phyloP scores from a whole-genome alignment of 2,113 vertebrate genomes.

The Nettapus auritus region DNA sequence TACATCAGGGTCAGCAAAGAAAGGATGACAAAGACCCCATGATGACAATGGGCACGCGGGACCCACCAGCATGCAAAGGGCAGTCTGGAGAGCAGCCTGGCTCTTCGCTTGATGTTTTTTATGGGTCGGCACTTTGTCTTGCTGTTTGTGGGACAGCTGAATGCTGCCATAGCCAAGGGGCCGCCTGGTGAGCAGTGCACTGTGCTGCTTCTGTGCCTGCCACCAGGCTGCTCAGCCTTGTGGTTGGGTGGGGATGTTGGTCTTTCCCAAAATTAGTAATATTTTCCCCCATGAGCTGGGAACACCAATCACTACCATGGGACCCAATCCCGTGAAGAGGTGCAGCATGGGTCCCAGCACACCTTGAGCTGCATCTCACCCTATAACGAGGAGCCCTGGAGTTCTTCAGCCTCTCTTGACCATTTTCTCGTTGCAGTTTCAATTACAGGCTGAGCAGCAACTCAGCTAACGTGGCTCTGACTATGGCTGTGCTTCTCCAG shows the following conservation, averaged over 20 bases:
- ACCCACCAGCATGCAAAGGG: fast-evolving
- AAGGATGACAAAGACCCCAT: not conserved
- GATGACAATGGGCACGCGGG: not conserved
- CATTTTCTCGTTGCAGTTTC: not conserved
- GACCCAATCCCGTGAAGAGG: not conserved
- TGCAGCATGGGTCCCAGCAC: not conserved
- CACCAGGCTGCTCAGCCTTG: fast-evolving
- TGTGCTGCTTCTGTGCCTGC: not conserved
- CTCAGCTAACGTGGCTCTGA: not conserved
- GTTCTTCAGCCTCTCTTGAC: not conserved
- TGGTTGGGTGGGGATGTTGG: not conserved
- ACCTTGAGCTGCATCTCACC: not conserved
- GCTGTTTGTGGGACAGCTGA: not conserved
- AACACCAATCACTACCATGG: fast-evolving
- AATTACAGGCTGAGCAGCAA: not conserved
- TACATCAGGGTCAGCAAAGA: not conserved
- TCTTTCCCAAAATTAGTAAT: no score
- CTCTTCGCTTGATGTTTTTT: not conserved
- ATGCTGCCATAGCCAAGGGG: fast-evolving
- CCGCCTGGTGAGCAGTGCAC: fast-evolving
- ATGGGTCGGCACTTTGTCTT: fast-evolving
- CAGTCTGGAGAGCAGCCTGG: fast-evolving
- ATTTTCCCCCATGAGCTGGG: no score
- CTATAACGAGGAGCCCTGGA: fast-evolving
- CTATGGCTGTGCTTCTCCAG: not conserved